A percentile compares a stretch with the other conserved stretches of the same genome.
Evolutionary conservation across 1,140 invertebrate species (phyloP).

Genomic region (Aethina tumida): DNA sequence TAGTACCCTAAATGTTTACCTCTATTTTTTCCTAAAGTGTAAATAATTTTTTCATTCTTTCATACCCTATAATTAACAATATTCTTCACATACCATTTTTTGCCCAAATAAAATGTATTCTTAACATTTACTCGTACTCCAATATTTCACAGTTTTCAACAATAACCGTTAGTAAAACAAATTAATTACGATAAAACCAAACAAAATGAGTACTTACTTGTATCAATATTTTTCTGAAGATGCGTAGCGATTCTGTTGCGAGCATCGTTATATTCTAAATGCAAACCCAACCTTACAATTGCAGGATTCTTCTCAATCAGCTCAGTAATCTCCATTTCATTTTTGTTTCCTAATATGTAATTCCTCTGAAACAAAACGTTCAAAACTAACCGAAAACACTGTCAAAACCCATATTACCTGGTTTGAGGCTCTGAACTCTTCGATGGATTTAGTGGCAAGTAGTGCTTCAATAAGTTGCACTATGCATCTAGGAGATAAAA

Average conservation of each 20-base stretch:
- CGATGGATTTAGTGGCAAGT: slow-evolving; percentile 73
- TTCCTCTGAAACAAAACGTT: slow-evolving; percentile 66
- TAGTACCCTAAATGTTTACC: no score
- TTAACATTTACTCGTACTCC: no score
- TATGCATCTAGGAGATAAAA: slow-evolving; percentile 75
- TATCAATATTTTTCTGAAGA: slow-evolving; percentile 92
- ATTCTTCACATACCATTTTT: no score
- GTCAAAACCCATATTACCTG: slow-evolving; percentile 90
- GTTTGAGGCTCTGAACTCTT: slow-evolving; percentile 91
- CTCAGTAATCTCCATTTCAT: slow-evolving; percentile 95
- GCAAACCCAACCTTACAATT: slow-evolving; percentile 81
- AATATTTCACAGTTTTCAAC: no score
- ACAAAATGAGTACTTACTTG: slow-evolving; percentile 60
- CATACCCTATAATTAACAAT: no score
- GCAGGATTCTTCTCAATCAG: slow-evolving; percentile 88
- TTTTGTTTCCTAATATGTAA: slow-evolving; percentile 89
- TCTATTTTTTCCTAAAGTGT: no score
- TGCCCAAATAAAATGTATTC: no score
- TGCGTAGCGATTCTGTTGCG: slow-evolving; percentile 85
- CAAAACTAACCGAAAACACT: no score
- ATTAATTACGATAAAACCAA: no score
- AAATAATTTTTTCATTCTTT: no score
- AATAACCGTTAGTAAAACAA: no score
- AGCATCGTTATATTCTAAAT: slow-evolving; percentile 94
- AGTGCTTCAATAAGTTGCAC: slow-evolving; percentile 77